Base-by-base conservation (phyloP, 1,140 invertebrate genomes). In the Camponotus pennsylvanicus region DNA sequence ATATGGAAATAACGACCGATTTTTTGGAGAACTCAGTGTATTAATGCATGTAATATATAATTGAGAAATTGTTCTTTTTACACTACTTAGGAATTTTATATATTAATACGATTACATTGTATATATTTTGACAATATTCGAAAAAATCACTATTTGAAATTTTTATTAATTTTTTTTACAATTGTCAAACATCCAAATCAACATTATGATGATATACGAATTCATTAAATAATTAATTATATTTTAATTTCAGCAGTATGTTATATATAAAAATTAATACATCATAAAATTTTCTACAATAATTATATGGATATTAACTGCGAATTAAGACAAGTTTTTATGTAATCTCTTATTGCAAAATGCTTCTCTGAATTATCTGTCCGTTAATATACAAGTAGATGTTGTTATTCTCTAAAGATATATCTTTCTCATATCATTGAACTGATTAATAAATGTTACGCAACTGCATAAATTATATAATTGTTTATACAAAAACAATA, bases 361-460 rank as follows among this genome's bases (percentile, higher is more conserved):
- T 52, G 8, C 84, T 78, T 76, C 78, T 66, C 67, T 18, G 27
- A 21, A 75, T 71, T 59, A 77, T 59, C 37, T 67, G 32, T 77
- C 63, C 70, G 59, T 67, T 66, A 34, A 67, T 80, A 70, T 37
- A 64, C 37, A 32, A n/a, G 86, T 63, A 80, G 13, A 52, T 15
- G 52, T 49, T 27, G 7, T 64, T 67, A 67, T 34, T 8, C 13
- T n/a, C 15, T 13, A 27, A 5, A 70, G 49, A 55, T 69, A 69
- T 37, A 45, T 78, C 57, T 34, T 79, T 49, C 45, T 73, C 69
- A 88, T 57, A 73, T 71, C n/a, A 18, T 27, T 67, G 4, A 42
- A 70, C 42, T 34, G n/a, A 61, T 64, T 27, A 88, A 88, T 89
- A 89, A 86, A 89, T 71, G 67, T 71, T 82, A 82, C 61, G 7